These are phyloP conservation scores for Butorides virescens DNA, from an alignment of 2,113 vertebrate species.

Conservation along the genomic window DNA sequence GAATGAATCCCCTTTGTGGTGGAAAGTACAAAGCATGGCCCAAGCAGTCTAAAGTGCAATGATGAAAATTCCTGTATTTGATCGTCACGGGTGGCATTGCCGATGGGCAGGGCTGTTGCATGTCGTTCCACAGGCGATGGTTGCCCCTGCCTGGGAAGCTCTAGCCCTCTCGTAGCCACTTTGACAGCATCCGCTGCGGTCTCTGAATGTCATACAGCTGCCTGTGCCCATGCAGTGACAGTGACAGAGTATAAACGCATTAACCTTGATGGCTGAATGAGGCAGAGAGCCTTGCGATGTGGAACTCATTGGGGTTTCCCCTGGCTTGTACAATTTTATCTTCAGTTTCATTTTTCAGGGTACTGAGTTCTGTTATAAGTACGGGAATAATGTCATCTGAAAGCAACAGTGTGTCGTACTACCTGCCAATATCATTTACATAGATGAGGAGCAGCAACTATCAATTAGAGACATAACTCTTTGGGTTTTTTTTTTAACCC, in stretches of 20 bases:
- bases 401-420: background rate
- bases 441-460: background rate
- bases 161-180: background rate
- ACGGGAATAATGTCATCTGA: background rate
- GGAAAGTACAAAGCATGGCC: background rate
- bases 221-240: background rate
- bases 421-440: background rate
- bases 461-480: background rate
- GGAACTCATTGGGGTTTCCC: background rate
- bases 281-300: background rate
- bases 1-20: background rate
- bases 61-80: background rate
- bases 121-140: fast-evolving
- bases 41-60: background rate
- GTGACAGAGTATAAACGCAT: background rate
- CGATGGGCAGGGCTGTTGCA: background rate
- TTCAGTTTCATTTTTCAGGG: background rate
- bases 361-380: background rate
- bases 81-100: background rate
- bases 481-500: background rate
- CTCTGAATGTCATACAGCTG: background rate
- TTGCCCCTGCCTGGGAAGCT: background rate
- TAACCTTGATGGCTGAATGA: background rate
- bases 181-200: background rate
- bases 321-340: background rate